These are phyloP conservation scores for Piprites chloris DNA, from an alignment of 2,113 vertebrate genomes.

Conservation along the genomic window DNA sequence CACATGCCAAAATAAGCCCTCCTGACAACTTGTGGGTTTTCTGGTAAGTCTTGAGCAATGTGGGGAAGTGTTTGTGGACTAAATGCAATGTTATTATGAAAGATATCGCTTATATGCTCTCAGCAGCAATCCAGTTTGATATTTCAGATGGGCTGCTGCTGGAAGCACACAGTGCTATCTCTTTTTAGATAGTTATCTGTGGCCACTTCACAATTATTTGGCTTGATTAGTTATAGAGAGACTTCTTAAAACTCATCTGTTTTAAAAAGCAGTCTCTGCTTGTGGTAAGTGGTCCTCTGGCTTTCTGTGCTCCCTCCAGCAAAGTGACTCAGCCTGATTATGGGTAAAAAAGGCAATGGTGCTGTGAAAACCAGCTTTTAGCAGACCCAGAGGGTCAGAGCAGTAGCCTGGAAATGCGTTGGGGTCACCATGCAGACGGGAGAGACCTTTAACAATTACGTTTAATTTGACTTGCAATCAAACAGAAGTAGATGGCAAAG, in stretches of 20 bases:
- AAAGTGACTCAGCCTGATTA: conserved; percentile 8
- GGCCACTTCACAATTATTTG: neutral
- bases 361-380: conserved; percentile 29
- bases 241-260: neutral
- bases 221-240: neutral
- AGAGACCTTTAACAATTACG: neutral
- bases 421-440: conserved; percentile 13
- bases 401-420: conserved; percentile 31
- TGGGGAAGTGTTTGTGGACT: neutral
- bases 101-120: neutral
- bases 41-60: neutral
- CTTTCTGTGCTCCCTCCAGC: conserved; percentile 15
- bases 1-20: neutral
- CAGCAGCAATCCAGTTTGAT: neutral
- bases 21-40: neutral
- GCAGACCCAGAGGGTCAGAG: conserved; percentile 39
- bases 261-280: neutral
- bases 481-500: conserved; percentile 37
- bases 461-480: conserved; percentile 59
- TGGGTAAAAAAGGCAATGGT: neutral
- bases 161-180: neutral
- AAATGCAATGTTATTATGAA: neutral
- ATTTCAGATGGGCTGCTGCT: neutral
- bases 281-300: neutral
- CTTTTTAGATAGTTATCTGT: neutral